Conservation (phyloP, 2,888 invertebrate genomes). For the Marasmarcha lunaedactyla region DNA sequence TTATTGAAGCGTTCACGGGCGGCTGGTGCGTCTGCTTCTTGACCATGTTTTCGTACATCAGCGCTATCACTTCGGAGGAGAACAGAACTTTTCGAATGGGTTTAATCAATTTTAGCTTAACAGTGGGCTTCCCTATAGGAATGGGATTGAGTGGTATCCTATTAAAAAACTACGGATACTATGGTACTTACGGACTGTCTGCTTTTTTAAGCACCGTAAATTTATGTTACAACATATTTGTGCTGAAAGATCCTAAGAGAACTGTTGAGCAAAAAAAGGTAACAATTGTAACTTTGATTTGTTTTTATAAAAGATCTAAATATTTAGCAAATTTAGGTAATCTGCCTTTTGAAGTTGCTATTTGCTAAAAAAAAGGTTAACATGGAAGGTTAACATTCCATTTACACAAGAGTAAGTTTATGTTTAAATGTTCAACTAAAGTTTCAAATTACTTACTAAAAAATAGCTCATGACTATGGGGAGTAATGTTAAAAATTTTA, state of each 20-base stretch:
- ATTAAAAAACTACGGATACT: constrained; percentile 77
- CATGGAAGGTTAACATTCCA: too few species aligned
- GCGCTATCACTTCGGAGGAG: constrained; percentile 81
- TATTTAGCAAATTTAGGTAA: too few species aligned
- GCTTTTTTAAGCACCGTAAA: constrained; percentile 75
- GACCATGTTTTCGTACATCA: constrained; percentile 85
- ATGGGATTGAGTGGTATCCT: constrained; percentile 85
- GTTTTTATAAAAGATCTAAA: too few species aligned
- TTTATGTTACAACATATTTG: constrained; percentile 74
- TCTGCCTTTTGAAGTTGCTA: too few species aligned
- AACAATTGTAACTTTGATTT: too few species aligned
- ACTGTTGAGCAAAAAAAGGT: constrained; percentile 40
- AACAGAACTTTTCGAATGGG: constrained; percentile 86
- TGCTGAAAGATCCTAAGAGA: constrained; percentile 73
- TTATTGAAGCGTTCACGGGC: constrained; percentile 81
- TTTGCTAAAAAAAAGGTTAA: too few species aligned
- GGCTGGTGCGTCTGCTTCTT: constrained; percentile 87
- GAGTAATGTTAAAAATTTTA: too few species aligned
- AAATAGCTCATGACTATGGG: too few species aligned
- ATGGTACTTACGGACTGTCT: constrained; percentile 80
- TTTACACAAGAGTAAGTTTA: too few species aligned
- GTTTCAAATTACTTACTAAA: too few species aligned
- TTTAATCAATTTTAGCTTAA: constrained; percentile 85
- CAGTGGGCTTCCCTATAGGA: constrained; percentile 89
- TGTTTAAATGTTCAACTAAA: too few species aligned